Evolutionary conservation across 2,797 vertebrate genomes (phyloP), one percentile per base, ranked within the genome.

Genomic region (Typhlichthys subterraneus): DNA sequence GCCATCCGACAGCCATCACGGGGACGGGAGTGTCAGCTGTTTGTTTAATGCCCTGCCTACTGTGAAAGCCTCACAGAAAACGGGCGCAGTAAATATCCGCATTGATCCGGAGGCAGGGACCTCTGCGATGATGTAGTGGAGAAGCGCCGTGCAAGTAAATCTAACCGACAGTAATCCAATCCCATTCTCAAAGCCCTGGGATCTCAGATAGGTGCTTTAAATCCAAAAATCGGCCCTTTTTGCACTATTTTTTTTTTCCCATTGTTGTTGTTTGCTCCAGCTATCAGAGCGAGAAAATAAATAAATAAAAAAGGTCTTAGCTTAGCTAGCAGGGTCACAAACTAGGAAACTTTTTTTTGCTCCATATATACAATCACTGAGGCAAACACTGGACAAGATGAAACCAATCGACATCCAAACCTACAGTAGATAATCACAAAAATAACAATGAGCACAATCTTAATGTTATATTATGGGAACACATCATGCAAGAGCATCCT

Each of bases 121-220:
- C 89, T 88, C 89, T 91, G 87, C 86, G 91, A 93, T 93, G 91
- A 93, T 93, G 91, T 91, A 93, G 91, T 89, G 88, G 87, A 79
- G 61, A 84, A 76, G 87, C 90, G 87, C 87, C 87, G 79, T 78
- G 47, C 65, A 86, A 93, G 90, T 93, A 93, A 94, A 93, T 93
- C 91, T 93, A 87, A 85, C 82, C 84, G 89, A 93, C 90, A 93
- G 92, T 93, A 93, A 93, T 91, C 92, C 92, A 92, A 93, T 94
- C 89, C 88, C 89, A 90, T 90, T 93, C 90, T 93, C 91, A 88
- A 85, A 90, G 88, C 90, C 91, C 84, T 83, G 85, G 89, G 90
- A 90, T 92, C 85, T 89, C 83, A 92, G 92, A 93, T 93, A 91
- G 92, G 91, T 90, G 85, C 91, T 92, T 93, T 92, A 91, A 94